Evolutionary conservation across 2,113 vertebrate species (phyloP).

Genomic region (Rynchops niger): DNA sequence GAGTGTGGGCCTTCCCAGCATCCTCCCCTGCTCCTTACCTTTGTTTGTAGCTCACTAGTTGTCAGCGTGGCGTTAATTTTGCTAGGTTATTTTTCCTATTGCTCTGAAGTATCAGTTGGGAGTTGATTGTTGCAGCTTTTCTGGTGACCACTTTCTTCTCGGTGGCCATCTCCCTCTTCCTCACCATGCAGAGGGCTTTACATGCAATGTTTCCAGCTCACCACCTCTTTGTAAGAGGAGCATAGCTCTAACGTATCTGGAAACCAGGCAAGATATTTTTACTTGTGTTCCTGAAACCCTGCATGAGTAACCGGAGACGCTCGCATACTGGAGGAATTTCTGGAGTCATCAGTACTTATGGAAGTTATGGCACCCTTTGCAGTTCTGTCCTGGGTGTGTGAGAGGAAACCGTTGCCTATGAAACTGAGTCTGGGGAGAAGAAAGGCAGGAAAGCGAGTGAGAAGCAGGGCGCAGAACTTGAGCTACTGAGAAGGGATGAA

Average conservation of each 20-base stretch:
- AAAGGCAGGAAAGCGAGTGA: background rate
- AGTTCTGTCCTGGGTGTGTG: background rate
- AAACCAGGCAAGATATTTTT: background rate
- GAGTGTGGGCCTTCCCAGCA: background rate
- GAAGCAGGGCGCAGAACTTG: background rate
- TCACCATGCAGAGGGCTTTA: background rate
- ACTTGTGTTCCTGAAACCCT: background rate
- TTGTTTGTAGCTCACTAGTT: background rate
- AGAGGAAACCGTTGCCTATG: background rate
- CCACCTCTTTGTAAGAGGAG: background rate
- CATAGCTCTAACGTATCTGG: background rate
- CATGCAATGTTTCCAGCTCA: background rate
- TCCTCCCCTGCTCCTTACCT: accelerated
- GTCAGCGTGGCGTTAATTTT: background rate
- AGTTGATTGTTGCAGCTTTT: background rate
- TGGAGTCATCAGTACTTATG: background rate
- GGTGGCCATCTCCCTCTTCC: background rate
- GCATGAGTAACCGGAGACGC: background rate
- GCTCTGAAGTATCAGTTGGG: background rate
- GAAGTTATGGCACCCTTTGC: background rate
- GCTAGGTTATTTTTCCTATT: background rate
- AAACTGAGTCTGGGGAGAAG: background rate
- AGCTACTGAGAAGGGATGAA: background rate
- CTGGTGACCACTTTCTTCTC: background rate
- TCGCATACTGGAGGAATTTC: background rate